phyloP scores from a whole-genome alignment of 1,140 invertebrate genomes.

The Conus ventricosus region DNA sequence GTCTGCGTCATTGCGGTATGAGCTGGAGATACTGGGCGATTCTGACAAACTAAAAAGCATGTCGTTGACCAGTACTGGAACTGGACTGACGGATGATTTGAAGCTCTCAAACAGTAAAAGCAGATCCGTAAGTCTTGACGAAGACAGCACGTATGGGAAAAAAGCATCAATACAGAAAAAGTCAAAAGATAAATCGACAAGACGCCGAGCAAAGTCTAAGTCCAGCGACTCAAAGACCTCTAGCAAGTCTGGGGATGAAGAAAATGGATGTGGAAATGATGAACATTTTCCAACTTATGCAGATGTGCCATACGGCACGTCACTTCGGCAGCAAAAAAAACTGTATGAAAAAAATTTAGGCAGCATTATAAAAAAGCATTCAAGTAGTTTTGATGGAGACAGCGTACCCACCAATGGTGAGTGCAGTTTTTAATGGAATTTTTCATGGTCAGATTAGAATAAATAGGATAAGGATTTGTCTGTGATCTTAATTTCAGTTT shows the following conservation, averaged over 20 bases:
- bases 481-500: too few species aligned
- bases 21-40: conserved; percentile 20
- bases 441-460: too few species aligned
- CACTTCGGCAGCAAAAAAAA: conserved; percentile 54
- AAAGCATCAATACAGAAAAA: neutral
- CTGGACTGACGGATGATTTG: neutral
- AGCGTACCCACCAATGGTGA: neutral
- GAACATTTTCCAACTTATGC: conserved; percentile 56
- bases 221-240: neutral
- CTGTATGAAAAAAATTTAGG: conserved; percentile 53
- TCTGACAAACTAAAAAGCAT: neutral
- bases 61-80: neutral
- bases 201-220: neutral
- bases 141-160: neutral
- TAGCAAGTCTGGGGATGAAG: neutral
- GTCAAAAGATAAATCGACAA: neutral
- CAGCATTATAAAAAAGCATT: conserved; percentile 41
- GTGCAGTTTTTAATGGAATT: neutral
- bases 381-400: conserved; percentile 1
- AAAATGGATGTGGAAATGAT: neutral
- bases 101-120: neutral
- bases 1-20: conserved; percentile 24
- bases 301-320: conserved; percentile 55
- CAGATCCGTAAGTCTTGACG: neutral
- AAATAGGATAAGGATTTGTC: too few species aligned